These are phyloP conservation scores for Borostomias antarcticus DNA, from an alignment of 2,797 vertebrate genomes.

Conservation along the genomic window DNA sequence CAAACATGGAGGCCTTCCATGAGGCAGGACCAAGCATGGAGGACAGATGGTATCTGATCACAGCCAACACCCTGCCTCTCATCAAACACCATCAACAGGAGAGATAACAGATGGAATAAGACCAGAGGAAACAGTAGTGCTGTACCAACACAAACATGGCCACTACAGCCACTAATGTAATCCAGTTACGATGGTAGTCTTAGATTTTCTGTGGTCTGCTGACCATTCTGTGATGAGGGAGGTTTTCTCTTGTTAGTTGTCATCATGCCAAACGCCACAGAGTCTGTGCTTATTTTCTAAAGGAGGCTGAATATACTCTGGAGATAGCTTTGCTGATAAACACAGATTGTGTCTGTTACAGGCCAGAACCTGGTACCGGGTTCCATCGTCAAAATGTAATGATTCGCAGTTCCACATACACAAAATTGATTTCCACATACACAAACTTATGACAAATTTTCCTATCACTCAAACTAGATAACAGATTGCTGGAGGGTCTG, in stretches of 20 bases:
- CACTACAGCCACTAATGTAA: constrained; percentile 32
- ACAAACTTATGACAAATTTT: neutral
- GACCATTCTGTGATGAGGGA: neutral
- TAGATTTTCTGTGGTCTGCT: neutral
- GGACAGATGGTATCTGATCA: constrained; percentile 63
- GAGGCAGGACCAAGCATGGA: constrained; percentile 61
- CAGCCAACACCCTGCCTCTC: constrained; percentile 45
- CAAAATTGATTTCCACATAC: neutral
- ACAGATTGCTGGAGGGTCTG: constrained; percentile 7
- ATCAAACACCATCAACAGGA: constrained; percentile 43
- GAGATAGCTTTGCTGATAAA: constrained; percentile 48
- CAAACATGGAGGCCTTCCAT: constrained; percentile 56
- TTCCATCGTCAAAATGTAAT: neutral
- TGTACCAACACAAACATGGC: constrained; percentile 32
- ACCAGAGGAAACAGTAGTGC: constrained; percentile 56
- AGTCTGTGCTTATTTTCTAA: constrained; percentile 53
- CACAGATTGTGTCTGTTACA: constrained; percentile 18
- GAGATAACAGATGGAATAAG: constrained; percentile 47
- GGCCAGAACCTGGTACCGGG: neutral
- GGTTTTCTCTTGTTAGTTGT: constrained; percentile 37
- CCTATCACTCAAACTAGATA: neutral
- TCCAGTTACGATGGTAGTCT: constrained; percentile 23
- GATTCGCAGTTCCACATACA: neutral
- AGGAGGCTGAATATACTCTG: constrained; percentile 41
- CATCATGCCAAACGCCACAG: constrained; percentile 20